A percentile compares a stretch with the other conserved stretches of the same genome.
Evolutionary conservation across 2,888 invertebrate genomes (phyloP).

Genomic region (Tryphoninae sp.): DNA sequence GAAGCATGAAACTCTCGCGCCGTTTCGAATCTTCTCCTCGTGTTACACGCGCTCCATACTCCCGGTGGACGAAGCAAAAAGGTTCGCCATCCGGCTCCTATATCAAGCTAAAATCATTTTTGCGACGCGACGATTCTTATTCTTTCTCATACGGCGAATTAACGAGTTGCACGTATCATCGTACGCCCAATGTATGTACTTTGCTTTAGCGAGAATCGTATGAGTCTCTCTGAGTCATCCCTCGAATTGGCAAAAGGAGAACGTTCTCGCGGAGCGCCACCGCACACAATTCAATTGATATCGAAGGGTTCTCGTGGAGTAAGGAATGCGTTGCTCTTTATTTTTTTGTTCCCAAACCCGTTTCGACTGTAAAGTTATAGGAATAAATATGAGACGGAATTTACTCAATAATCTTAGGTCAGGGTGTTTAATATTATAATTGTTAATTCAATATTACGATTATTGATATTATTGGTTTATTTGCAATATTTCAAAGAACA

Average conservation of each 20-base stretch:
- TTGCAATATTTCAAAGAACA: too few species aligned
- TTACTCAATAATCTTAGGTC: background rate
- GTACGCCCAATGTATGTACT: slow-evolving; percentile 13
- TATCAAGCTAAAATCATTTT: background rate
- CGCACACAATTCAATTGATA: slow-evolving; percentile 61
- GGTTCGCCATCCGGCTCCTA: slow-evolving; percentile 50
- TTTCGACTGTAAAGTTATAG: background rate
- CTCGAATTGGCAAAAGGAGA: slow-evolving; percentile 58
- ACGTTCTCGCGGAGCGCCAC: slow-evolving; percentile 27
- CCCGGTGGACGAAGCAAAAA: slow-evolving; percentile 23
- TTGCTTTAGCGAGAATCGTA: slow-evolving; percentile 36
- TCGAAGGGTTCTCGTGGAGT: slow-evolving; percentile 19
- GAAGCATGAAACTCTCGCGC: slow-evolving; percentile 59
- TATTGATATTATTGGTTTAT: too few species aligned
- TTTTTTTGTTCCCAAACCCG: slow-evolving; percentile 2
- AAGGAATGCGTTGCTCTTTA: slow-evolving; percentile 4
- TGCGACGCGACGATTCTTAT: background rate
- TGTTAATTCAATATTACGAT: background rate
- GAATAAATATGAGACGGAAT: background rate
- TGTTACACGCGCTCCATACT: slow-evolving; percentile 32
- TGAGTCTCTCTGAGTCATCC: slow-evolving; percentile 59
- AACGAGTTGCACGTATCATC: slow-evolving; percentile 5
- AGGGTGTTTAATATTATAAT: background rate
- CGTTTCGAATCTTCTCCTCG: slow-evolving; percentile 57
- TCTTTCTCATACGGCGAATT: background rate